phyloP scores from a whole-genome alignment of 2,113 vertebrate genomes.

The Glareola pratincola region DNA sequence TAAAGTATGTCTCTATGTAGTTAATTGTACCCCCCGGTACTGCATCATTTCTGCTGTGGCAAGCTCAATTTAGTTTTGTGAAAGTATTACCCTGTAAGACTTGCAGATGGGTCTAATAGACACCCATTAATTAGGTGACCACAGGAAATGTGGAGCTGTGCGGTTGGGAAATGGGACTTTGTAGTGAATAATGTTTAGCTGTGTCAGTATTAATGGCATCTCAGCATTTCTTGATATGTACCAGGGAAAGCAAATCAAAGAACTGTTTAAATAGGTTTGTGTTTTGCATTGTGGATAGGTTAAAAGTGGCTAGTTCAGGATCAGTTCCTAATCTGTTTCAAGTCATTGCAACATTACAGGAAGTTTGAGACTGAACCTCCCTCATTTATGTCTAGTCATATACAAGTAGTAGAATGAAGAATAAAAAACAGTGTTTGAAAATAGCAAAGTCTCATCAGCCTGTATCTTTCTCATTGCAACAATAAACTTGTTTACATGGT shows the following conservation, averaged over 20 bases:
- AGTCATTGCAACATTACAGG: not conserved
- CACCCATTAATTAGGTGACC: slow-evolving; percentile 77
- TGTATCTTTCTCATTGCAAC: not conserved
- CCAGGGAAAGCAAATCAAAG: slow-evolving; percentile 60
- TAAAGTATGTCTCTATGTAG: slow-evolving; percentile 63
- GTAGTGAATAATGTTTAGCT: slow-evolving; percentile 50
- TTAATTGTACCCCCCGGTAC: slow-evolving; percentile 76
- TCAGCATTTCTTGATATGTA: not conserved
- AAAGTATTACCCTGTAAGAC: slow-evolving; percentile 66
- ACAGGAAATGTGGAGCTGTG: slow-evolving; percentile 44
- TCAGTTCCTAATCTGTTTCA: not conserved
- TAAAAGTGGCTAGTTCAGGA: not conserved
- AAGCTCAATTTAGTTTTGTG: slow-evolving; percentile 74
- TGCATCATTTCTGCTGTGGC: slow-evolving; percentile 74
- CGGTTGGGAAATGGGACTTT: slow-evolving; percentile 38
- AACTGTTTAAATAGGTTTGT: not conserved
- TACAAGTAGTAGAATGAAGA: not conserved
- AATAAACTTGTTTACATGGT: not conserved
- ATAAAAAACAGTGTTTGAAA: not conserved
- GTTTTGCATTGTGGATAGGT: slow-evolving; percentile 1
- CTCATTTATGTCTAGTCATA: not conserved
- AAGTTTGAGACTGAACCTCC: not conserved
- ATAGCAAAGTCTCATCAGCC: not conserved
- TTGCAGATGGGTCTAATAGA: slow-evolving; percentile 77
- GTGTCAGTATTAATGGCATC: slow-evolving; percentile 37